Base-by-base conservation (phyloP, 2,888 invertebrate genomes). In the Dasypolia templi region DNA sequence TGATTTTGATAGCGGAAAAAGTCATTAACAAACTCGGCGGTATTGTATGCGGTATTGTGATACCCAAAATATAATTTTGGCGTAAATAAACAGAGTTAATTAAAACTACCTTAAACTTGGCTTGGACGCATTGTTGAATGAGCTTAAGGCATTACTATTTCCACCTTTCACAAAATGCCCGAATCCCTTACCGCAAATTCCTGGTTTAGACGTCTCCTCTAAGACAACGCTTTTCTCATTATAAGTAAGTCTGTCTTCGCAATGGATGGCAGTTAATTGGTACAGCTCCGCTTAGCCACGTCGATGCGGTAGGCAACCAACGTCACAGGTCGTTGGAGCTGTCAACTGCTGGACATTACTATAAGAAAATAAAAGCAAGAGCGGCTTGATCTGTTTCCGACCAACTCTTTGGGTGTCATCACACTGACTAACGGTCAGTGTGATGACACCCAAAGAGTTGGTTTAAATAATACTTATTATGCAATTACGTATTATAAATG, bases 281-380 rank as follows among this genome's bases (percentile, higher is more conserved):
- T 62, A 32, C 9, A 35, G 6, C 39, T 49, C 6, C 22, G 6
- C 49, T 49, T 22, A 63, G 11, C 22, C 17, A 3, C 22, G 49
- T 22, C 22, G 14, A 69, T 39, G 64, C 39, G 29, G 22, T 39
- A 64, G 29, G 17, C 29, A 0, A 29, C 2, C 5, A 22, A 69
- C 29, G 51, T 29, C 29, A 17, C 17, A 22, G 26, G 11, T 26
- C 49, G 22, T 63, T 49, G 35, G 14, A 17, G 39, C 26, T 69
- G 68, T 69, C 49, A 44, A 46, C 46, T 61, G 35, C 46, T 26
- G 35, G 12, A 44, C 59, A 9, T n/a, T n/a, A n/a, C n/a, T n/a
- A n/a, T 58, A n/a, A n/a, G 4, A n/a, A 46, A 44, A 32, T 32
- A 58, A 42, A 44, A 44, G 2, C 35, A 35, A 39, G 39, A 7